A percentile compares a stretch with the other conserved stretches of the same genome.
phyloP scores from a whole-genome alignment of 1,140 invertebrate genomes.

The Drosophila sturtevanti region DNA sequence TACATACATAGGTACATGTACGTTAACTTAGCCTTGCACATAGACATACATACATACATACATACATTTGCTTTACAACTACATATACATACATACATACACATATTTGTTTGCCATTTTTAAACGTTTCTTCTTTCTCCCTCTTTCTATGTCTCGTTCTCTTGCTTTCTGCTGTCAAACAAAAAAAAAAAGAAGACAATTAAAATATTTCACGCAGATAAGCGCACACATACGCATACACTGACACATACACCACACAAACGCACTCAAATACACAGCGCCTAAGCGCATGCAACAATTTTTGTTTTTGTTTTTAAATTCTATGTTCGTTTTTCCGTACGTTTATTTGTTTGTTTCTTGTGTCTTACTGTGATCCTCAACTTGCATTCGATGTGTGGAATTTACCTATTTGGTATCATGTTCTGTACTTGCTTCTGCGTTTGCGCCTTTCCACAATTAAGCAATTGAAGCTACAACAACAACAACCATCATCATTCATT shows the following conservation, averaged over 20 bases:
- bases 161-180: constrained; percentile 41
- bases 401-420: constrained; percentile 9
- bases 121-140: constrained; percentile 15
- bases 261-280: neutral
- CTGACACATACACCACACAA: neutral
- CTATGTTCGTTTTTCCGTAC: neutral
- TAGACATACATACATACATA: constrained; percentile 5
- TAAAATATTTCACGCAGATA: constrained; percentile 26
- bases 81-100: constrained; percentile 7
- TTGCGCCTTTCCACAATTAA: constrained; percentile 4
- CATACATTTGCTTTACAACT: no score
- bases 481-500: neutral
- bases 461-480: constrained; percentile 2
- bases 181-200: constrained; percentile 19
- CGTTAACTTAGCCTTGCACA: neutral
- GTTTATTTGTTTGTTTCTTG: no score
- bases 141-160: constrained; percentile 27
- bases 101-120: constrained; percentile 16
- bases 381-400: neutral
- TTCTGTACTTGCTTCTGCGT: constrained; percentile 5
- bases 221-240: constrained; percentile 7
- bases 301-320: neutral
- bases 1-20: neutral
- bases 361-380: neutral
- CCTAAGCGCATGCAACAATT: constrained; percentile 23